Percentiles rank a stretch among this genome's conserved stretches.
These are phyloP conservation scores for Masticophis lateralis DNA, from an alignment of 2,797 vertebrate genomes.

Conservation along the genomic window DNA sequence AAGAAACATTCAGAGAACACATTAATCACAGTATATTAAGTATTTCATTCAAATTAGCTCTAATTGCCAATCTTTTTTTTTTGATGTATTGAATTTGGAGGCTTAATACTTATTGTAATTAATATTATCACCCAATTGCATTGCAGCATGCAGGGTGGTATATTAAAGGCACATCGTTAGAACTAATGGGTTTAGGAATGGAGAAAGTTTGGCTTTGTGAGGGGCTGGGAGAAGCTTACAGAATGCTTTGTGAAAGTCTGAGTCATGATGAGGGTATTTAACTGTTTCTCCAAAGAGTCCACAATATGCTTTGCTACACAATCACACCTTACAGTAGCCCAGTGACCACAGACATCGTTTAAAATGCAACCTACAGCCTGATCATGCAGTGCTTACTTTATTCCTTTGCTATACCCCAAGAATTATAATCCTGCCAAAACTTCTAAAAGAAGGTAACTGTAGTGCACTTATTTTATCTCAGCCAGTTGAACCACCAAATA, in stretches of 20 bases:
- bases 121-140: conserved; percentile 55
- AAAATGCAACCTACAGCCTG: not conserved
- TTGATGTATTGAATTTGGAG: conserved; percentile 62
- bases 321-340: not conserved
- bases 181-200: conserved; percentile 10
- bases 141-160: conserved; percentile 37
- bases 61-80: conserved; percentile 64
- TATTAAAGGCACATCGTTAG: conserved; percentile 46
- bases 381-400: not conserved
- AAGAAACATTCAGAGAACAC: conserved; percentile 68
- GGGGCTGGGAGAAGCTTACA: not conserved
- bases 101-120: conserved; percentile 50
- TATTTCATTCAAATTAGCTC: conserved; percentile 64
- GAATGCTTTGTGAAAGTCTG: not conserved
- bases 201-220: not conserved
- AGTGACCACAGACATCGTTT: not conserved
- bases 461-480: not conserved
- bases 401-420: not conserved
- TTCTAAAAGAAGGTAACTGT: not conserved
- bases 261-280: not conserved
- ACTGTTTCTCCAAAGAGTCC: not conserved
- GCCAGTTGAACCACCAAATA: not conserved
- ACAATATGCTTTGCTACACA: not conserved
- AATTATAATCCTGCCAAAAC: not conserved
- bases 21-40: conserved; percentile 66